Conservation (phyloP, 2,113 vertebrate species). For the Actinemys pallida region DNA sequence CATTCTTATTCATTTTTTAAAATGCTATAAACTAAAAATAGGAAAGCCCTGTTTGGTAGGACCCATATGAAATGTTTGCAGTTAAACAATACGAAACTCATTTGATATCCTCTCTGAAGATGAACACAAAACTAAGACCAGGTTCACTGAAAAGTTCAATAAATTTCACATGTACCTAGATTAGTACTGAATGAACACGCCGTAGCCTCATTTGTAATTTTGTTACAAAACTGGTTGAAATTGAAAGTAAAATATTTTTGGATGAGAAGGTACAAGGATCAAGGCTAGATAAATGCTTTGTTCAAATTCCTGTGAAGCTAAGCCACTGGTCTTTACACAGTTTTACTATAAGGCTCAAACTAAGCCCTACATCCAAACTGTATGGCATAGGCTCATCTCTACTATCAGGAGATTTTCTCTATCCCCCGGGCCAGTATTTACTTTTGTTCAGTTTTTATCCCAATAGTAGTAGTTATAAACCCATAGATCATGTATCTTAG, state of each 20-base stretch:
- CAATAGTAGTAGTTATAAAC: background rate
- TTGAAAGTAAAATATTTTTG: background rate
- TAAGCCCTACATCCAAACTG: background rate
- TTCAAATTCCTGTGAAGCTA: background rate
- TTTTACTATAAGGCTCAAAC: background rate
- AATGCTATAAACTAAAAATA: background rate
- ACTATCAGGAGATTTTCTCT: background rate
- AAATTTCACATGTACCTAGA: background rate
- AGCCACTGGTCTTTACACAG: background rate
- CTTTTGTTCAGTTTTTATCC: background rate
- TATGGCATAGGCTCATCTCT: background rate
- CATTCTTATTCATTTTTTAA: background rate
- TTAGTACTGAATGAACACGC: background rate
- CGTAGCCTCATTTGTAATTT: background rate
- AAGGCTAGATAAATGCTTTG: background rate
- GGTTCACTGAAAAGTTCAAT: background rate
- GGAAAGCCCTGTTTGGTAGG: too few relatives aligned
- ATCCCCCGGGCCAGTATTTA: background rate
- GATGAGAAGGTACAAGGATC: background rate
- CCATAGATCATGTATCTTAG: background rate
- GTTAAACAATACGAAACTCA: background rate
- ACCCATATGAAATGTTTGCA: background rate
- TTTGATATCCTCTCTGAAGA: background rate
- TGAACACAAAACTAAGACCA: background rate
- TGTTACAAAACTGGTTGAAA: background rate